These are phyloP conservation scores for Leptatherina wallacei DNA, from an alignment of 2,797 vertebrate species.

Conservation along the genomic window DNA sequence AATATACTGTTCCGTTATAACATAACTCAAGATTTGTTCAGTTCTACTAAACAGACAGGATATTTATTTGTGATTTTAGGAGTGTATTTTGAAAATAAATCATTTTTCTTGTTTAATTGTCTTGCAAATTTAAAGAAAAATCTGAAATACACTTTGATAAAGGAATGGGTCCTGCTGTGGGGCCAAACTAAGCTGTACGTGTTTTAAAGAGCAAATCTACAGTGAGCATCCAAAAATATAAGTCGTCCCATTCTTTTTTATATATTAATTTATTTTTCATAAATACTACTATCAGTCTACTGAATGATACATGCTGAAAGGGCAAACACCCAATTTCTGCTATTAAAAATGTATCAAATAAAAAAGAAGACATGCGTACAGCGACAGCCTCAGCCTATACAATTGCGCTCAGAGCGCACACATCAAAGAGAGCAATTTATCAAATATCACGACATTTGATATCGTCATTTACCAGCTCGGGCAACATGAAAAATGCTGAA, in stretches of 20 bases:
- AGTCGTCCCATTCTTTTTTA: conserved; percentile 30
- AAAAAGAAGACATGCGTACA: conserved; percentile 36
- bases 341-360: conserved; percentile 8
- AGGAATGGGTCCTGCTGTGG: conserved; percentile 59
- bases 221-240: conserved; percentile 60
- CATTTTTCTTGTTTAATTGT: neutral
- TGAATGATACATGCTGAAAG: conserved; percentile 18
- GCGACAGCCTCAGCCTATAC: conserved; percentile 40
- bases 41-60: conserved; percentile 5
- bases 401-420: conserved; percentile 84
- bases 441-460: conserved; percentile 89
- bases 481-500: conserved; percentile 89
- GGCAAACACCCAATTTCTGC: neutral
- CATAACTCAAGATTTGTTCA: neutral
- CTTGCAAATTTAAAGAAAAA: conserved; percentile 13
- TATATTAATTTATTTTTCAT: conserved; percentile 38
- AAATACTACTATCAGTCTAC: conserved; percentile 42
- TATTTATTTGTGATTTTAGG: neutral
- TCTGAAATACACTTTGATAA: conserved; percentile 48
- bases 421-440: conserved; percentile 92
- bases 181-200: conserved; percentile 47
- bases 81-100: neutral
- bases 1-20: neutral
- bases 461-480: conserved; percentile 90
- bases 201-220: conserved; percentile 63